Conservation (phyloP, 2,113 vertebrate species). For the Mus pahari region DNA sequence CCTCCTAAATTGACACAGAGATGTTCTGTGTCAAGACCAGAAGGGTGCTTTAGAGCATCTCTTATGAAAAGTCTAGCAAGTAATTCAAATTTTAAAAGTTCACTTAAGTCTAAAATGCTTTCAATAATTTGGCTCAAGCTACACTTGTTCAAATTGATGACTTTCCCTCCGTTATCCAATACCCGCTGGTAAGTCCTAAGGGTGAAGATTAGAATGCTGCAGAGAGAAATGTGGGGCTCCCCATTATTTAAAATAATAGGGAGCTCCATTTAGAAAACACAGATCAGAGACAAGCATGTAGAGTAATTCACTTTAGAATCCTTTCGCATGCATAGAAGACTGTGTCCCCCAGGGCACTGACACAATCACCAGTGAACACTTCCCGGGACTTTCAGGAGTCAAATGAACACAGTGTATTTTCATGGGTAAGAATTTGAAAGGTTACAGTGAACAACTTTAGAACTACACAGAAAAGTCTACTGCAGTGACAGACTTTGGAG, state of each 20-base stretch:
- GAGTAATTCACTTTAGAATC: constrained; percentile 50
- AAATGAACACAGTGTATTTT: not conserved
- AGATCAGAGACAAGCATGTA: not conserved
- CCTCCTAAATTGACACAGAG: not conserved
- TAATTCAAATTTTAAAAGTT: constrained; percentile 43
- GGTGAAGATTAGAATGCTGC: constrained; percentile 47
- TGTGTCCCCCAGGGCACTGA: not conserved
- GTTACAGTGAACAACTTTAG: constrained; percentile 32
- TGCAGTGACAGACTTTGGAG: constrained; percentile 41
- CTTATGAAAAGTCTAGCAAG: constrained; percentile 5
- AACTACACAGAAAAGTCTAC: constrained; percentile 9
- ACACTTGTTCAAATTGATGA: not conserved
- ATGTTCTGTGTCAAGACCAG: not conserved
- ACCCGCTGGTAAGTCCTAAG: not conserved
- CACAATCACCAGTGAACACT: not conserved
- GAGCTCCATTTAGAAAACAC: constrained; percentile 55
- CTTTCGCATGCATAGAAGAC: not conserved
- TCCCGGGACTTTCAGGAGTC: constrained; percentile 12
- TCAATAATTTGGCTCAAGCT: not conserved
- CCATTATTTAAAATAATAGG: constrained; percentile 34
- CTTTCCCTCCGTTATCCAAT: not conserved
- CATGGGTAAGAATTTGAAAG: not conserved
- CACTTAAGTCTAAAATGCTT: not conserved
- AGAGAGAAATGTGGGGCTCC: not conserved
- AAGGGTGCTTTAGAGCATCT: constrained; percentile 1